Conservation (phyloP, 2,888 invertebrate genomes). For the Rhyacophila evoluta region DNA sequence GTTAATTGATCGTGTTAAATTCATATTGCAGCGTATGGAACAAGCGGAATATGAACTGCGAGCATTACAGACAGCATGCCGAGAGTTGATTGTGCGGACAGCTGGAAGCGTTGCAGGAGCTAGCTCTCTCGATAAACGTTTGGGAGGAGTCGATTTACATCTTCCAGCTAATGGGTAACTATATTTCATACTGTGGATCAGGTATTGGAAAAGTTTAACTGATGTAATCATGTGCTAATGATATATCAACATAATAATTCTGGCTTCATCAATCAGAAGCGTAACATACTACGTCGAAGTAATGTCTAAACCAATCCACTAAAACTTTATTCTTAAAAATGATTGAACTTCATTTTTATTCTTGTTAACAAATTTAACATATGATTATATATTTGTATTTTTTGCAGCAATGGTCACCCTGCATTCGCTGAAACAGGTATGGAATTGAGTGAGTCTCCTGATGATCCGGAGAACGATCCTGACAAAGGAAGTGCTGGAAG, state of each 20-base stretch:
- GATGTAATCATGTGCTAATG: no score
- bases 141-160: background rate
- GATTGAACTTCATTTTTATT: no score
- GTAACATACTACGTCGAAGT: no score
- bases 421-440: background rate
- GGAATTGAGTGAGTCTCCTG: conserved; percentile 33
- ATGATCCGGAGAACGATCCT: conserved; percentile 46
- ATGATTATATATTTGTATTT: background rate
- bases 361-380: no score
- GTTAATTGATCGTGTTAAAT: no score
- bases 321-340: no score
- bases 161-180: background rate
- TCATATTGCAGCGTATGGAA: conserved; percentile 68
- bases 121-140: background rate
- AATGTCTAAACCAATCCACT: no score
- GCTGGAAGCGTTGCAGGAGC: conserved; percentile 56
- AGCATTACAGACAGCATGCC: conserved; percentile 75
- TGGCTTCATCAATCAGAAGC: no score
- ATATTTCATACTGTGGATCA: background rate
- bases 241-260: no score
- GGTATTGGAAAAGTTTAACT: no score
- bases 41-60: conserved; percentile 77
- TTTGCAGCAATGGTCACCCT: background rate
- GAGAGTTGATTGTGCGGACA: conserved; percentile 68
- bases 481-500: conserved; percentile 64